Percentiles rank a stretch among this genome's conserved stretches.
phyloP scores from a whole-genome alignment of 2,797 vertebrate genomes.

The Acanthiza pusilla region DNA sequence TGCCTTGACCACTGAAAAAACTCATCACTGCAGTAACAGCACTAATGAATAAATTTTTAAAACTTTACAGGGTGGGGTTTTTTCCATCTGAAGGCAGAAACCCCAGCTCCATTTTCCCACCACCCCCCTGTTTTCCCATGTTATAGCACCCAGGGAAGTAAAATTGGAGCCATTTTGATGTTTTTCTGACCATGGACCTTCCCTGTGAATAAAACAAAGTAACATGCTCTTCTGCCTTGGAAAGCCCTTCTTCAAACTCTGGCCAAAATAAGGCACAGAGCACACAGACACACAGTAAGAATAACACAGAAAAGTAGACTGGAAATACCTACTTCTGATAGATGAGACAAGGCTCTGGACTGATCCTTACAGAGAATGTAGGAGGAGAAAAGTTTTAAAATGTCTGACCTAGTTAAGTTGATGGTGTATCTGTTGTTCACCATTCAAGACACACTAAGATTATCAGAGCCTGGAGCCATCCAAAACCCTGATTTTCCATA shows the following conservation, averaged over 20 bases:
- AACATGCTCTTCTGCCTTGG: not conserved
- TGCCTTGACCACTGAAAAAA: not conserved
- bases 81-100: not conserved
- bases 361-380: not conserved
- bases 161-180: not conserved
- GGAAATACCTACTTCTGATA: not conserved
- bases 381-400: not conserved
- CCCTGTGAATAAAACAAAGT: not conserved
- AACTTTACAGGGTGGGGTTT: fast-evolving
- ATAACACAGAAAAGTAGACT: not conserved
- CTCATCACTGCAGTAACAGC: not conserved
- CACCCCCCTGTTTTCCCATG: not conserved
- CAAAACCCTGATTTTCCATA: not conserved
- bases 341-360: not conserved
- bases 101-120: not conserved
- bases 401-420: not conserved
- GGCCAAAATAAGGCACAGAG: not conserved
- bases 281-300: not conserved
- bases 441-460: not conserved
- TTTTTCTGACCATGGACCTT: not conserved
- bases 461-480: not conserved
- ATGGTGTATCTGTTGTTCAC: not conserved
- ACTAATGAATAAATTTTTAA: not conserved
- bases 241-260: not conserved
- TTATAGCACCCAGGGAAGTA: not conserved